Evolutionary conservation across 2,113 vertebrate species (phyloP), one percentile per base, ranked within the genome.

Genomic region (Oryzias woworae): DNA sequence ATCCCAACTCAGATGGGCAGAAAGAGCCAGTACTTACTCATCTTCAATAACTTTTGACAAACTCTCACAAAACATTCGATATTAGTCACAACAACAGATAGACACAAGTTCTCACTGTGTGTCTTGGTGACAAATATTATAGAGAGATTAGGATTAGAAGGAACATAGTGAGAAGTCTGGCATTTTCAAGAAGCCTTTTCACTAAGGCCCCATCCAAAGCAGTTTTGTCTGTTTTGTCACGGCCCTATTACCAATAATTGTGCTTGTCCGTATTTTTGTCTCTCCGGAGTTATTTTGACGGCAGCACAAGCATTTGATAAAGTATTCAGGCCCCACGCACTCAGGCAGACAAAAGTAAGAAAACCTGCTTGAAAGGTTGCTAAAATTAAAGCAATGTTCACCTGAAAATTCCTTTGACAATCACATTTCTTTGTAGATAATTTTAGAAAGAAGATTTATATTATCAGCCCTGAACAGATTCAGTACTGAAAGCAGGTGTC

Each of bases 101-200:
- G 54, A 46, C 71, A 31, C 48, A 50, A 66, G 64, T 51, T 58
- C 41, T 57, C 58, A 44, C 63, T 55, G 48, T 65, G 61, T 52
- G 63, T 77, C 18, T 58, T 56, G 70, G 62, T 65, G 45, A 60
- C 55, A 79, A 78, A 69, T 83, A 58, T 68, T 71, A 69, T 49
- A 65, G 69, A 76, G 55, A 70, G 72, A 82, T 78, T 69, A 71
- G 62, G 72, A 80, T 77, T 80, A 83, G 73, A 70, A 70, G 77
- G 78, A 76, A 71, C 66, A 78, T 65, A 60, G 61, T 73, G 75
- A 80, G 75, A 57, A 83, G 67, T 73, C 51, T 82, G 71, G 66
- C 74, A 66, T 81, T 73, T 52, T 73, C 61, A 81, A 73, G 71
- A 63, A 62, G 78, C 74, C 83, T 80, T 83, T 84, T 75, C 48